These are phyloP conservation scores for Erinaceus europaeus DNA, from an alignment of 2,113 vertebrate species.

Conservation along the genomic window DNA sequence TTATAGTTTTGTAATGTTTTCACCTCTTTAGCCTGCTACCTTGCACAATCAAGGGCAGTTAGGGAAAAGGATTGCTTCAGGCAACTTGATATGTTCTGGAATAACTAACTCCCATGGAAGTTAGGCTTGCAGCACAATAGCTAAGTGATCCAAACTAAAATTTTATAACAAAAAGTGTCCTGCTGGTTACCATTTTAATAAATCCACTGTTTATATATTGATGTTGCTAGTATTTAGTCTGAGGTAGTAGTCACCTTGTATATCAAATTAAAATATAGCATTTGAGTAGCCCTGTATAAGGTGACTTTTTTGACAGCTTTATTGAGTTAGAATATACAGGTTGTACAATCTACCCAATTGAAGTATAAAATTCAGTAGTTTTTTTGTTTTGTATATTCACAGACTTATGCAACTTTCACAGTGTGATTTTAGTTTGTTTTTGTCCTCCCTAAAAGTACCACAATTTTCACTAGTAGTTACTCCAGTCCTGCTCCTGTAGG, in stretches of 20 bases:
- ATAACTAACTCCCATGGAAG: neutral
- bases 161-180: neutral
- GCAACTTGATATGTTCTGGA: neutral
- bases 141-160: neutral
- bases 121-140: neutral
- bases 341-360: neutral
- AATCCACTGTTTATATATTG: neutral
- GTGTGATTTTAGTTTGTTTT: constrained; percentile 19
- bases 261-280: neutral
- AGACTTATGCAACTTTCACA: neutral
- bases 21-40: neutral
- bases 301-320: neutral
- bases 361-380: neutral
- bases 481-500: neutral
- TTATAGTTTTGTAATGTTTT: neutral
- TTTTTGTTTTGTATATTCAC: neutral
- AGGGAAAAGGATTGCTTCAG: neutral
- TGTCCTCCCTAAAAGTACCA: neutral
- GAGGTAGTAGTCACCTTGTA: neutral
- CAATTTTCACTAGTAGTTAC: neutral
- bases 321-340: neutral
- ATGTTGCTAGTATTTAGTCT: neutral
- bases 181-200: neutral
- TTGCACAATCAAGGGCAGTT: neutral
- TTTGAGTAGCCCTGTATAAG: neutral